phyloP scores from a whole-genome alignment of 2,888 invertebrate genomes.

The Ypsolopha scabrella region DNA sequence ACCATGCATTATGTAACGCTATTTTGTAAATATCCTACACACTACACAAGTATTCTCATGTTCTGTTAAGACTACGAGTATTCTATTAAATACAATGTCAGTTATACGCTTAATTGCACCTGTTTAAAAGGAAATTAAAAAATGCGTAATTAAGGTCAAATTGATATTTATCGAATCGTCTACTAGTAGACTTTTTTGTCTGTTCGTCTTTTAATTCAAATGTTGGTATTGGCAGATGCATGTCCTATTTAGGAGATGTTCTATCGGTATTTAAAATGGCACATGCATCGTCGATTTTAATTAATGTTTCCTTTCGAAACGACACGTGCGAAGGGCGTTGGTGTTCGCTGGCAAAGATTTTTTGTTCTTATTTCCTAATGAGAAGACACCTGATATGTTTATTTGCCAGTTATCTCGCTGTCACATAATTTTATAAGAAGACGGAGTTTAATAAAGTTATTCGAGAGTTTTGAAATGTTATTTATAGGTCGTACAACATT shows the following conservation, averaged over 20 bases:
- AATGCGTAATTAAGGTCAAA: not conserved
- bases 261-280: constrained; percentile 12
- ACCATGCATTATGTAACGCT: constrained; percentile 58
- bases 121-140: not conserved
- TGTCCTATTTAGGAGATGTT: constrained; percentile 15
- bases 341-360: not conserved
- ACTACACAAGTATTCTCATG: constrained; percentile 33
- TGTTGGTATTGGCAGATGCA: not conserved
- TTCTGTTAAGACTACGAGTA: constrained; percentile 14
- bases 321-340: not conserved
- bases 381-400: not conserved
- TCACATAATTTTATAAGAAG: no score
- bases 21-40: constrained; percentile 31
- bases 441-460: no score
- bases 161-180: not conserved
- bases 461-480: no score
- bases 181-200: not conserved
- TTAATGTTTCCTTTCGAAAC: constrained; percentile 7
- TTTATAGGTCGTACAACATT: no score
- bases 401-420: no score
- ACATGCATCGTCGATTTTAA: constrained; percentile 15
- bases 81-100: constrained; percentile 9
- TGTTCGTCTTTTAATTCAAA: not conserved
- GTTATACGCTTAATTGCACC: not conserved
- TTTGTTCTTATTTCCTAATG: not conserved